Conservation (phyloP, 1,140 invertebrate genomes). For the Trichomalopsis sarcophagae region DNA sequence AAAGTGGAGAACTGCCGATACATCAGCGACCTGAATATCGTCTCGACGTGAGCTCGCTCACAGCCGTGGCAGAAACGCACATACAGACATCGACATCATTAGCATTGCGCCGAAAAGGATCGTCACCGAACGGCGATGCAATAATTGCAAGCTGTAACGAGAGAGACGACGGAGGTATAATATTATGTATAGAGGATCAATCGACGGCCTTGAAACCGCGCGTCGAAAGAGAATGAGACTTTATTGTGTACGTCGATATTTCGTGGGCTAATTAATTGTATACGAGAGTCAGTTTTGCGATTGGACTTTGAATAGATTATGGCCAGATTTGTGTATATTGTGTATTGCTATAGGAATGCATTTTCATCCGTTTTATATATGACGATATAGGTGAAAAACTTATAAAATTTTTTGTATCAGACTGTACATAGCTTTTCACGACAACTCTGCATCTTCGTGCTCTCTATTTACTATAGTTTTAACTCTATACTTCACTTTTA, state of each 20-base stretch:
- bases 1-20: slow-evolving; percentile 66
- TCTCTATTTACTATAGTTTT: too few relatives aligned
- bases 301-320: too few relatives aligned
- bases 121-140: background rate
- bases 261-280: too few relatives aligned
- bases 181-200: background rate
- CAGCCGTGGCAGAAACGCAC: background rate
- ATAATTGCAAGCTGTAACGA: background rate
- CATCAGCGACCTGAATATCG: slow-evolving; percentile 57
- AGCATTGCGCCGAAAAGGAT: background rate
- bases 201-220: slow-evolving; percentile 20
- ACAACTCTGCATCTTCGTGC: too few relatives aligned
- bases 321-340: background rate
- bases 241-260: background rate
- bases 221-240: slow-evolving; percentile 8
- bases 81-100: background rate
- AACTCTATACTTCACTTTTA: too few relatives aligned
- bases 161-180: background rate
- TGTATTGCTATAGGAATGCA: too few relatives aligned
- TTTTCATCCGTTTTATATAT: too few relatives aligned
- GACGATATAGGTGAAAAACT: too few relatives aligned
- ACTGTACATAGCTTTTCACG: too few relatives aligned
- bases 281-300: too few relatives aligned
- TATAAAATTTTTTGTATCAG: too few relatives aligned
- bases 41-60: slow-evolving; percentile 59